Evolutionary conservation across 1,140 invertebrate genomes (phyloP).

Genomic region (Hylyphantes graminicola): DNA sequence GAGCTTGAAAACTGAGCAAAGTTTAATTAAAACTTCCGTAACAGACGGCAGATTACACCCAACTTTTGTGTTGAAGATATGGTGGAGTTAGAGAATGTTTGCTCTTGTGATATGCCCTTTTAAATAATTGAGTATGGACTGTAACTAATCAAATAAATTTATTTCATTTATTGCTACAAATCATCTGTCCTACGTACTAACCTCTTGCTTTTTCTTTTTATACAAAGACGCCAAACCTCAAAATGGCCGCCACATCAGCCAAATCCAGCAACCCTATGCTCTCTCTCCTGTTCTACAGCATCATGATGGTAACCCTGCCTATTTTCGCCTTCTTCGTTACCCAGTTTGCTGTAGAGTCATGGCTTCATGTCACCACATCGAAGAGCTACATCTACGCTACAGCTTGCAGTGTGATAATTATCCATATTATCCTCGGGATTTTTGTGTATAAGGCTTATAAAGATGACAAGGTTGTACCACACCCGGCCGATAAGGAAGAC

Average conservation of each 20-base stretch:
- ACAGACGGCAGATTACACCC: too few species aligned
- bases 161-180: not conserved
- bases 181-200: not conserved
- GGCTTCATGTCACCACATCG: conserved; percentile 71
- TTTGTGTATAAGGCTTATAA: conserved; percentile 83
- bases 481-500: conserved; percentile 37
- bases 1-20: too few species aligned
- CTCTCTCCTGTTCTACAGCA: conserved; percentile 78
- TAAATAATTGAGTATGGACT: too few species aligned
- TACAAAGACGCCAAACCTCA: not conserved
- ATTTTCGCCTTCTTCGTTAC: conserved; percentile 80
- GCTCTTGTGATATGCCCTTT: too few species aligned
- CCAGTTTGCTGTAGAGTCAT: conserved; percentile 73
- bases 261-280: conserved; percentile 48
- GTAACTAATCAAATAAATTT: not conserved
- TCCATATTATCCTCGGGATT: conserved; percentile 80
- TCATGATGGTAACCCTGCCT: conserved; percentile 85
- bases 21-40: too few species aligned
- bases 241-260: conserved; percentile 2
- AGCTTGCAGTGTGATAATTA: conserved; percentile 77
- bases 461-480: conserved; percentile 74
- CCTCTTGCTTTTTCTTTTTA: not conserved
- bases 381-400: conserved; percentile 78
- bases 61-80: too few species aligned
- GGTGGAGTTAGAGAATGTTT: too few species aligned